Base-by-base conservation (phyloP, 2,888 invertebrate species). In the Eilema griseolum region DNA sequence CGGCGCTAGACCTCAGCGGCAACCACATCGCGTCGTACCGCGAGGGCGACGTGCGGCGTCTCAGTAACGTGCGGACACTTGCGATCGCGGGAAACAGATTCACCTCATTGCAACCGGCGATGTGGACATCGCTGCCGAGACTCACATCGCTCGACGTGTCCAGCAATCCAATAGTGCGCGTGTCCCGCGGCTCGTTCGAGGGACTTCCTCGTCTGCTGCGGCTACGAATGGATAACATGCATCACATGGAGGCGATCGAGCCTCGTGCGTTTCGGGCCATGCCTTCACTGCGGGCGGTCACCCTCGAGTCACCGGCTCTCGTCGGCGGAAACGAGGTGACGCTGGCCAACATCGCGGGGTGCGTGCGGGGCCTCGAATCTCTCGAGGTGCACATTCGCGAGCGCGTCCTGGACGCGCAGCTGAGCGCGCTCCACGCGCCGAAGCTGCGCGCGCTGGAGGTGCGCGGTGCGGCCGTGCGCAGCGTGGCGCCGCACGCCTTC, bases 391-490 rank as follows among this genome's bases (percentile, higher is more conserved):
- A 97, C 80, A 96, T 98, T 64, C 95, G 96, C 56, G 97, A 97
- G 81, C 90, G 95, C 3, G 92, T 94, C 24, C 93, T 98, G 56
- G 97, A 97, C 14, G 95, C 96, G 63, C 98, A 98, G 86, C 92
- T 98, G 70, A 94, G 96, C 61, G 96, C 97, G 66, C 92, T 97
- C 20, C 97, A 97, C 67, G 97, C 97, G 60, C 96, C 97, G 4
- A 98, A 98, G 86, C 93, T 98, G 26, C 96, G 97, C 56, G 96
- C 97, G 77, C 87, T 98, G 59, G 97, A 97, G 80, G 96, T 98
- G 66, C 97, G 97, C n/a, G 98, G 98, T 3, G 90, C 91, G 37
- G 96, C 96, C 82, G 94, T 98, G 77, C 96, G 96, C 78, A 95
- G 93, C 24, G 96, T 98, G 66, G 96, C 97, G 8, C 93, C 96